These are phyloP conservation scores for Labrus mixtus DNA, from an alignment of 2,113 vertebrate species.

Conservation along the genomic window DNA sequence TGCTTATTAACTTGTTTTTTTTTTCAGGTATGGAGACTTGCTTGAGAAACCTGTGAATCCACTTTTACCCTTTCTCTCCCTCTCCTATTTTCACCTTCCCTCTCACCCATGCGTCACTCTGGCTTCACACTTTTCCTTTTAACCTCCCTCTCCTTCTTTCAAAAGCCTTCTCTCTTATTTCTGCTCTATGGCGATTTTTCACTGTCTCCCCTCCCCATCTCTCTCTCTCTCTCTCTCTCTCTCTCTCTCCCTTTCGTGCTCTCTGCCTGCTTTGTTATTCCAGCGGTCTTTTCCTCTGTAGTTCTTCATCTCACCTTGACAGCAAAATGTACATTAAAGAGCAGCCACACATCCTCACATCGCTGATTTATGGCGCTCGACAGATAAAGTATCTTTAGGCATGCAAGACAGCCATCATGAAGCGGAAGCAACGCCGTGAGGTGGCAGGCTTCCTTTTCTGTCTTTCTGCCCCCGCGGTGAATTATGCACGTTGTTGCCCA, in stretches of 20 bases:
- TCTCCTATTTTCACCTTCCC: slow-evolving; percentile 22
- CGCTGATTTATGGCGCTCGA: slow-evolving; percentile 58
- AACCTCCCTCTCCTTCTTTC: slow-evolving; percentile 11
- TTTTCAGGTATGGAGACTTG: slow-evolving; percentile 21
- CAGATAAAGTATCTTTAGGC: slow-evolving; percentile 60
- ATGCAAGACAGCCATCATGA: slow-evolving; percentile 36
- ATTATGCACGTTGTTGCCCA: slow-evolving; percentile 30
- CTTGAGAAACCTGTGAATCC: slow-evolving; percentile 21
- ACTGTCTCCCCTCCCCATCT: not conserved
- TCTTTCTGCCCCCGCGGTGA: slow-evolving; percentile 38
- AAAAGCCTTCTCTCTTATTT: slow-evolving; percentile 10
- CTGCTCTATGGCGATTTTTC: slow-evolving; percentile 9
- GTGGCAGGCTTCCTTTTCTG: slow-evolving; percentile 48
- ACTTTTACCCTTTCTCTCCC: slow-evolving; percentile 1
- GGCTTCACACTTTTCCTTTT: slow-evolving; percentile 26
- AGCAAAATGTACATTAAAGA: slow-evolving; percentile 60
- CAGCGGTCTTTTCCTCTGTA: slow-evolving; percentile 15
- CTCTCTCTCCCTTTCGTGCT: not conserved
- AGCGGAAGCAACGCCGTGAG: slow-evolving; percentile 43
- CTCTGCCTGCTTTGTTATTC: slow-evolving; percentile 47
- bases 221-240: not conserved
- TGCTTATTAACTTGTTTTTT: slow-evolving; percentile 36
- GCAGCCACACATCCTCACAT: slow-evolving; percentile 18
- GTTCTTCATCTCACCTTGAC: slow-evolving; percentile 57
- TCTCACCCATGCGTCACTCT: slow-evolving; percentile 11